Percentiles rank a stretch among this genome's conserved stretches.
phyloP scores from a whole-genome alignment of 2,797 vertebrate species.

The Bradypus variegatus region DNA sequence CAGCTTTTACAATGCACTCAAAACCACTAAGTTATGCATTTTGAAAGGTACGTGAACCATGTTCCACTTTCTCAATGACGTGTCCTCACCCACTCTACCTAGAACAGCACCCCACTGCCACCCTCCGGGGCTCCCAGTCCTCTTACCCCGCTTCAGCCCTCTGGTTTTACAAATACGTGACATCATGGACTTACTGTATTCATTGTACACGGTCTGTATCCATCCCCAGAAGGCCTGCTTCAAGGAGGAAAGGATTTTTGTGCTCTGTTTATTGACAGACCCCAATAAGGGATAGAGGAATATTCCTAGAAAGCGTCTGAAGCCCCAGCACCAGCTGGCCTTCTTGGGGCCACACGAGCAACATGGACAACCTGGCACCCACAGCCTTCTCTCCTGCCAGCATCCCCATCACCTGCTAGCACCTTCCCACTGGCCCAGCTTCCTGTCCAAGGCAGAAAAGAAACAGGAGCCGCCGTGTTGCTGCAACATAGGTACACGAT shows the following conservation, averaged over 20 bases:
- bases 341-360: background rate
- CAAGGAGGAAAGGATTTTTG: background rate
- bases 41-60: no score
- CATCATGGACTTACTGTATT: background rate
- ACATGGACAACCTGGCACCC: background rate
- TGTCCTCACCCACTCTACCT: no score
- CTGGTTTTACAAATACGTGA: background rate
- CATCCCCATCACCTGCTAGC: background rate
- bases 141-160: background rate
- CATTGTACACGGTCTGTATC: background rate
- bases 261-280: background rate
- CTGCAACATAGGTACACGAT: no score
- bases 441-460: background rate
- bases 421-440: background rate
- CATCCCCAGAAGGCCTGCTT: background rate
- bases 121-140: background rate
- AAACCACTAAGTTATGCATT: no score
- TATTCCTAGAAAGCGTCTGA: background rate
- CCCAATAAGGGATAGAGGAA: background rate
- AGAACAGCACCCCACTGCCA: no score
- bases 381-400: background rate
- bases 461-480: background rate
- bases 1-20: background rate
- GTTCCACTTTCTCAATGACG: no score
- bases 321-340: background rate